A percentile compares a stretch with the other conserved stretches of the same genome.
phyloP scores from a whole-genome alignment of 1,140 invertebrate genomes.

The Apis dorsata region DNA sequence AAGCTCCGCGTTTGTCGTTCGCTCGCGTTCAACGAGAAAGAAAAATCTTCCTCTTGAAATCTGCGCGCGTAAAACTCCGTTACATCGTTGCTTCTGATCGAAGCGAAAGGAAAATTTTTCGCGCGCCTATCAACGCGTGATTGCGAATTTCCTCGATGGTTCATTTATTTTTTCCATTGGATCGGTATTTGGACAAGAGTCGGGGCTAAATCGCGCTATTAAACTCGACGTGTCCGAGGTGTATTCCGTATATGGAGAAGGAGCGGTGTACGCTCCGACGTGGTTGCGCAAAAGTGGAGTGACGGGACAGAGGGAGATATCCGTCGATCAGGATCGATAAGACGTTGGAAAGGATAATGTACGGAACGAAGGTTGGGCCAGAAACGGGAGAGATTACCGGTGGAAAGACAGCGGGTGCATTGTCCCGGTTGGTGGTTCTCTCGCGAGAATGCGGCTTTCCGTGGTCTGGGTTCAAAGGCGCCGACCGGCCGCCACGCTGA shows the following conservation, averaged over 20 bases:
- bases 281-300: constrained; percentile 46
- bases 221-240: background rate
- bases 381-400: background rate
- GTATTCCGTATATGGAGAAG: too few species aligned
- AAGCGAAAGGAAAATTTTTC: too few species aligned
- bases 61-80: too few species aligned
- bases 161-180: too few species aligned
- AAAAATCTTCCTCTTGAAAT: too few species aligned
- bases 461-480: constrained; percentile 51
- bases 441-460: constrained; percentile 37
- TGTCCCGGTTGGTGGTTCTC: constrained; percentile 35
- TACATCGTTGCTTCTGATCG: too few species aligned
- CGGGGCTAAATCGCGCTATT: too few species aligned
- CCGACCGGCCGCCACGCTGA: constrained; percentile 48
- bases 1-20: too few species aligned
- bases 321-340: constrained; percentile 59
- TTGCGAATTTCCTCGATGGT: too few species aligned
- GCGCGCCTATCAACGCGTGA: too few species aligned
- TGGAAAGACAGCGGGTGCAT: constrained; percentile 45
- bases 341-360: constrained; percentile 25
- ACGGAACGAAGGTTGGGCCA: background rate
- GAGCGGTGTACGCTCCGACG: background rate
- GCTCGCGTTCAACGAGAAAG: too few species aligned
- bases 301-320: constrained; percentile 29
- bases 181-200: too few species aligned